phyloP scores from a whole-genome alignment of 1,140 invertebrate species.

The Drosophila yakuba region DNA sequence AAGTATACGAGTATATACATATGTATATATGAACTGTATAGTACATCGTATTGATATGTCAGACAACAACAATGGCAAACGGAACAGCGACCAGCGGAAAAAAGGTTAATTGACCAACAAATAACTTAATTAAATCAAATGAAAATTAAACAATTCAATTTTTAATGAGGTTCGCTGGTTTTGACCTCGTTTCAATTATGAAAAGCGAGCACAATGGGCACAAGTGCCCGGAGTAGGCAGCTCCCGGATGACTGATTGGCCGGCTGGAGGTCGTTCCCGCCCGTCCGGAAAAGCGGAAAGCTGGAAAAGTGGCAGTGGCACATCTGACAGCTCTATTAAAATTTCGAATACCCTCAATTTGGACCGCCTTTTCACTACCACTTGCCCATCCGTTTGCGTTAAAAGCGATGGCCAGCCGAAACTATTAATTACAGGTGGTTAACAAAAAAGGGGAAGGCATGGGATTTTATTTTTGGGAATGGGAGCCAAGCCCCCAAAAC shows the following conservation, averaged over 20 bases:
- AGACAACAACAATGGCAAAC: slow-evolving; percentile 57
- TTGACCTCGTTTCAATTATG: slow-evolving; percentile 77
- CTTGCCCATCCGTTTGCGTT: background rate
- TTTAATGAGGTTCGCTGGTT: slow-evolving; percentile 74
- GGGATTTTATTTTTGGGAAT: background rate
- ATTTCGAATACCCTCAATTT: slow-evolving; percentile 49
- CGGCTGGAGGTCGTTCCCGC: slow-evolving; percentile 45
- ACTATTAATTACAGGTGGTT: slow-evolving; percentile 55
- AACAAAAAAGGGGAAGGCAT: slow-evolving; percentile 6
- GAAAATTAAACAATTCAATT: slow-evolving; percentile 81
- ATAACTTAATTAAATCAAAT: slow-evolving; percentile 83
- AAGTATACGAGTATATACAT: slow-evolving; percentile 6
- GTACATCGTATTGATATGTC: slow-evolving; percentile 73
- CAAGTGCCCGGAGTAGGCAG: slow-evolving; percentile 28
- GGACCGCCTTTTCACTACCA: slow-evolving; percentile 9
- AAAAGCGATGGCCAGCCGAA: slow-evolving; percentile 36
- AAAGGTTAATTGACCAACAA: slow-evolving; percentile 82
- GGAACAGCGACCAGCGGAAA: slow-evolving; percentile 31
- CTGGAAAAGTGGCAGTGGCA: slow-evolving; percentile 26
- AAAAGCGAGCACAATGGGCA: slow-evolving; percentile 51
- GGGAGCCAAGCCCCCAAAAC: background rate
- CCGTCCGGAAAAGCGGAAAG: slow-evolving; percentile 41
- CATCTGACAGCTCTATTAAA: slow-evolving; percentile 33
- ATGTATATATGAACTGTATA: slow-evolving; percentile 19
- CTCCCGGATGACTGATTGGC: slow-evolving; percentile 7